These are phyloP conservation scores for Glandiceps talaboti DNA, from an alignment of 53 echinoderm and acorn worm genomes.

Conservation along the genomic window DNA sequence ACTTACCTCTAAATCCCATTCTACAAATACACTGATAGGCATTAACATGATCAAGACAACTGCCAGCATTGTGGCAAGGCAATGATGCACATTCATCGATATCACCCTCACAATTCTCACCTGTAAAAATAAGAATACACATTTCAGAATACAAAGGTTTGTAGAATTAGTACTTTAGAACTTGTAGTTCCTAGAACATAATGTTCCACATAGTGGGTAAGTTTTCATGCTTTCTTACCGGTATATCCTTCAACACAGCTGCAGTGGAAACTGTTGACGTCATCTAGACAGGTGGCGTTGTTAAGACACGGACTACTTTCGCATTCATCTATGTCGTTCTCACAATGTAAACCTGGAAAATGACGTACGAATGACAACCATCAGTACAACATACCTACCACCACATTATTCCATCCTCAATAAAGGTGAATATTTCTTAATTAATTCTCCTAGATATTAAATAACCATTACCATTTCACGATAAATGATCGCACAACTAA, in stretches of 20 bases:
- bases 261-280: constrained; percentile 23
- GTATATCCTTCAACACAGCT: constrained; percentile 35
- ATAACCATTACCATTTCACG: too few species aligned
- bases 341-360: constrained; percentile 40
- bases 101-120: constrained; percentile 2
- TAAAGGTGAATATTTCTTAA: too few species aligned
- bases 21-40: constrained; percentile 24
- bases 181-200: too few species aligned
- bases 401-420: too few species aligned
- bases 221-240: too few species aligned
- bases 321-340: constrained; percentile 47
- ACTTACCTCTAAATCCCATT: constrained; percentile 20
- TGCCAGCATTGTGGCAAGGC: neutral
- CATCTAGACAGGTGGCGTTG: constrained; percentile 16
- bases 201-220: too few species aligned
- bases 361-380: too few species aligned
- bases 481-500: too few species aligned
- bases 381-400: too few species aligned
- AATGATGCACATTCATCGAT: neutral
- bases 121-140: neutral
- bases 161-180: too few species aligned
- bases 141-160: neutral
- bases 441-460: too few species aligned
- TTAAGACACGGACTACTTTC: constrained; percentile 38
- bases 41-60: constrained; percentile 12